Evolutionary conservation across 2,797 vertebrate genomes (phyloP), one percentile per base, ranked within the genome.

Genomic region (Acropternis orthonyx): DNA sequence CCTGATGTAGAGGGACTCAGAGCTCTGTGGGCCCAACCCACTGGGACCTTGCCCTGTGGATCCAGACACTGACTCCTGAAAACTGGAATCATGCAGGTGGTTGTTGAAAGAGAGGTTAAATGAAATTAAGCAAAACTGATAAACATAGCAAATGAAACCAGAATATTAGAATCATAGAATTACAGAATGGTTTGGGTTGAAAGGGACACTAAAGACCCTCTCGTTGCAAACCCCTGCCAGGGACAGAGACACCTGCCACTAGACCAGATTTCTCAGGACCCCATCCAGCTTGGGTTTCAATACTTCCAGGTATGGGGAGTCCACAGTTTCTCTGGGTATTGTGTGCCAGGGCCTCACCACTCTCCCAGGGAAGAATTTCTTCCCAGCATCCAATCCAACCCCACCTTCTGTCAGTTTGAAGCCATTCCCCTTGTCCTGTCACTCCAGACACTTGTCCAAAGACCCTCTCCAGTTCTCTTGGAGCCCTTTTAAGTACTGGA

Each of bases 251-350:
- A 16, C 14, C n/a, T 58, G 65, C n/a, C n/a, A 34, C 21, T 22
- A 6, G 5, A 6, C 24, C 37, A 34, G n/a, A 8, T 2, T 84
- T 73, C 66, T 84, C 66, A 39, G 71, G 71, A 18, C 5, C 19
- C 44, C 2, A 3, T 65, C 52, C 52, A 72, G 0, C 0, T 44
- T 32, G 39, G 18, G 39, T 22, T 28, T 59, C 52, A 32, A 14
- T 30, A 52, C 5, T 65, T 23, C 32, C 30, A 66, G 3, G n/a
- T 6, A 34, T 34, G 32, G 5, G 4, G 44, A 19, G 5, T 14
- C 44, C 17, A 14, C n/a, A 48, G 63, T 23, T 34, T 44, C 23
- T 66, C 24, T 48, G 43, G 24, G 21, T 39, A 63, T 16, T 7
- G 7, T 14, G 17, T 48, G 23, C 44, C 43, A 66, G 17, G 17